These are phyloP conservation scores for Tholera decimalis DNA, from an alignment of 2,888 invertebrate genomes.

Conservation along the genomic window DNA sequence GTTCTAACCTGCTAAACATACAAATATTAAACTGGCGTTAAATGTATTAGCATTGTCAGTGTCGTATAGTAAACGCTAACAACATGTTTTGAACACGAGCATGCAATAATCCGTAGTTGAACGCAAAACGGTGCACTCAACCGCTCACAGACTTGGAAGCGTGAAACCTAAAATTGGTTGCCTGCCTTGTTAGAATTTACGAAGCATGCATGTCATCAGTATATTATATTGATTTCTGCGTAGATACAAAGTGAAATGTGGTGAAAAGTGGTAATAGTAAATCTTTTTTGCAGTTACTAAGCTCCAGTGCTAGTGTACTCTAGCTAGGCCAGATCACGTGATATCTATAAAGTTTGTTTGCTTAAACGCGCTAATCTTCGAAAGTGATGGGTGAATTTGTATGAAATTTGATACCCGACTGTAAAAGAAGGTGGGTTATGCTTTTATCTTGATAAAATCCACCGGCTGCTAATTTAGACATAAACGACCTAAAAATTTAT, in stretches of 20 bases:
- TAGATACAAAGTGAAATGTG: neutral
- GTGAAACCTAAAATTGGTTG: constrained; percentile 39
- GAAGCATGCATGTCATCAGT: constrained; percentile 3
- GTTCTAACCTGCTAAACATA: constrained; percentile 21
- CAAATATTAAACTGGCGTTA: constrained; percentile 31
- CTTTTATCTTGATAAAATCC: no score
- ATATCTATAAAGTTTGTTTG: no score
- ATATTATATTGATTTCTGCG: constrained; percentile 23
- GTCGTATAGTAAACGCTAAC: constrained; percentile 12
- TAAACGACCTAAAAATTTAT: no score
- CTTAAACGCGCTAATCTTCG: no score
- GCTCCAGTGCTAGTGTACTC: no score
- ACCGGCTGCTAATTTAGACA: no score
- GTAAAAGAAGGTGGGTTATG: no score
- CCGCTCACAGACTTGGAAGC: constrained; percentile 16
- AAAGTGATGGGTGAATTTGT: no score
- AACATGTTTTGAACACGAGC: constrained; percentile 42
- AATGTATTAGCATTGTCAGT: constrained; percentile 25
- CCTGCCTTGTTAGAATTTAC: constrained; percentile 16
- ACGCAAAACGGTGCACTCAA: constrained; percentile 50
- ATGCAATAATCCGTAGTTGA: constrained; percentile 41
- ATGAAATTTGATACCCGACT: no score
- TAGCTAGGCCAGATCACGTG: no score
- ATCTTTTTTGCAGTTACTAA: no score
- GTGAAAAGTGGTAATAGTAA: no score